Conservation (phyloP, 2,113 vertebrate species). For the Struthio camelus region DNA sequence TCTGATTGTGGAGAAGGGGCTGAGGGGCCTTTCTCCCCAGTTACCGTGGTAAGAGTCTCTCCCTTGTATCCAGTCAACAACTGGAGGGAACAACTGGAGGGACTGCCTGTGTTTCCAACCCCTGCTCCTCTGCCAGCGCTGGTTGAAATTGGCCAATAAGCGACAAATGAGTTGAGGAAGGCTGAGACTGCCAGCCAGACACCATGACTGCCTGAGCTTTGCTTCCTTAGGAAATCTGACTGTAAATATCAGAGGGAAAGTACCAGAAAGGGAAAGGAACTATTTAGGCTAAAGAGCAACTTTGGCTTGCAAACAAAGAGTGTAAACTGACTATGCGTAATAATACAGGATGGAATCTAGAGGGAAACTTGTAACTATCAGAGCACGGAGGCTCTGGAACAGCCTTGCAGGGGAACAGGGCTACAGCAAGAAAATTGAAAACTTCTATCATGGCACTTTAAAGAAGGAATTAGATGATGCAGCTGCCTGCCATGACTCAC, state of each 20-base stretch:
- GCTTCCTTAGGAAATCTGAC: not conserved
- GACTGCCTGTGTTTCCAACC: not conserved
- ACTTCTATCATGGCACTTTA: not conserved
- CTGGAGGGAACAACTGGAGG: not conserved
- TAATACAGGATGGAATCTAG: not conserved
- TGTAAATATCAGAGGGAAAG: not conserved
- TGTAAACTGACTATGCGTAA: not conserved
- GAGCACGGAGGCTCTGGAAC: not conserved
- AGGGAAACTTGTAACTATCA: not conserved
- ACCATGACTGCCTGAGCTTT: not conserved
- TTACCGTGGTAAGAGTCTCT: not conserved
- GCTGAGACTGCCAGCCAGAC: not conserved
- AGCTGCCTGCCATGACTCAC: slow-evolving; percentile 10
- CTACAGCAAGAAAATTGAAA: not conserved
- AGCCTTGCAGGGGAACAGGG: not conserved
- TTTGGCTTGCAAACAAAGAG: slow-evolving; percentile 9
- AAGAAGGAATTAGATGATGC: slow-evolving; percentile 20
- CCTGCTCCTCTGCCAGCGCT: not conserved
- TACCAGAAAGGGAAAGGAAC: not conserved
- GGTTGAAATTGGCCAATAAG: not conserved
- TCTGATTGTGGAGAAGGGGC: not conserved
- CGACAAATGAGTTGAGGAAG: not conserved
- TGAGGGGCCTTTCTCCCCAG: not conserved
- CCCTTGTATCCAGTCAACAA: not conserved
- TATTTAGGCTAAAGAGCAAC: not conserved